A percentile compares a stretch with the other conserved stretches of the same genome.
Conservation (phyloP, 2,113 vertebrate species). For the Pelecanoides urinatrix region DNA sequence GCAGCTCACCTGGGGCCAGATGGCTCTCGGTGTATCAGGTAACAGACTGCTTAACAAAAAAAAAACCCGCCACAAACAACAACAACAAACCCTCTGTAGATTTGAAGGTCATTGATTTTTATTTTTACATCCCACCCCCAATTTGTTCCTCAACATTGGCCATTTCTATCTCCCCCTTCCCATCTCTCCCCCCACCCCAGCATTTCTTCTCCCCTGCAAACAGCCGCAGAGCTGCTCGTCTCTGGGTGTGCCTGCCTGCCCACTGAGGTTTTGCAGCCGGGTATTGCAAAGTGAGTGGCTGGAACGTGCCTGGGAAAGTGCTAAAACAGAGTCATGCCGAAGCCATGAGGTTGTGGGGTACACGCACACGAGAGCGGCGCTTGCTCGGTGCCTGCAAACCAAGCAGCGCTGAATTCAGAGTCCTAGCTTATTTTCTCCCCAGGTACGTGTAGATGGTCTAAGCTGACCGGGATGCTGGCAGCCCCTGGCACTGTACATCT, state of each 20-base stretch:
- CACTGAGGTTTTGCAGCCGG: not conserved
- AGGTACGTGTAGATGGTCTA: rapidly evolving
- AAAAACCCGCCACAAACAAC: not conserved
- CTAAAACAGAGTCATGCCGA: not conserved
- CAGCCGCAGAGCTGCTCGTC: not conserved
- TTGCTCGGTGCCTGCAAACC: not conserved
- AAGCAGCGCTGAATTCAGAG: rapidly evolving
- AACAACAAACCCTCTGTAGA: not conserved
- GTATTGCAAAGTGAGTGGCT: not conserved
- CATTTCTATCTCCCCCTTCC: not conserved
- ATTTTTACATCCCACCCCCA: not conserved
- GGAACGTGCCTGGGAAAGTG: not conserved
- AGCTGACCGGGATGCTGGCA: not conserved
- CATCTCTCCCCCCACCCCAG: rapidly evolving
- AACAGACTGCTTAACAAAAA: not conserved
- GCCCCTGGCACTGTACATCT: not conserved
- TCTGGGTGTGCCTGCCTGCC: not conserved
- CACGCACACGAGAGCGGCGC: rapidly evolving
- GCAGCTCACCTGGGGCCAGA: not conserved
- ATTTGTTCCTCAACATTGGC: not conserved
- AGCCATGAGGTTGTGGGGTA: not conserved
- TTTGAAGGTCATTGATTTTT: not conserved
- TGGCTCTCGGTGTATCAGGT: not conserved
- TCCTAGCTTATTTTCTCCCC: not conserved
- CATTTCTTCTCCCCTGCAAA: not conserved